Evolutionary conservation across 64 coral and sea anemone genomes (phyloP).

Genomic region (Porites australiensis): DNA sequence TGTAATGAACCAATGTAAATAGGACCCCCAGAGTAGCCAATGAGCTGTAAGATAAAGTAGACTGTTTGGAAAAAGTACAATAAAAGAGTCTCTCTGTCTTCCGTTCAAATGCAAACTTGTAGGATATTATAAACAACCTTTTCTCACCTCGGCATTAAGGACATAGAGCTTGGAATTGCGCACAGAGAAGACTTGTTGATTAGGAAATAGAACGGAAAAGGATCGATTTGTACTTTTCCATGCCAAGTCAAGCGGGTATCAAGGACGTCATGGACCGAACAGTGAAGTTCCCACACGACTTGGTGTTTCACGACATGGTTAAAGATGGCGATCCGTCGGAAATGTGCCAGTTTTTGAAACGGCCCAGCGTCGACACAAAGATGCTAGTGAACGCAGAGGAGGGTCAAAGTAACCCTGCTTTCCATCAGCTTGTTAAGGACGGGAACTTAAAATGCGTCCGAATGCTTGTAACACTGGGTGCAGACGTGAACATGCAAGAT

Average conservation of each 20-base stretch:
- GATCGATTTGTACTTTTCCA: not conserved
- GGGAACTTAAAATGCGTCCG: constrained; percentile 98
- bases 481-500: constrained; percentile 93
- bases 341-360: constrained; percentile 93
- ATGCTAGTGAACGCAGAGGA: constrained; percentile 79
- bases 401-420: constrained; percentile 58
- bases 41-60: constrained; percentile 29
- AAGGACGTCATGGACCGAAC: constrained; percentile 72
- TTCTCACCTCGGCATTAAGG: not conserved
- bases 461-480: constrained; percentile 88
- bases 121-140: constrained; percentile 14
- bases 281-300: constrained; percentile 94
- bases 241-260: not conserved
- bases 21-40: not conserved
- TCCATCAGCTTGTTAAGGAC: constrained; percentile 95
- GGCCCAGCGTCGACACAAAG: constrained; percentile 92
- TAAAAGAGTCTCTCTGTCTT: constrained; percentile 24
- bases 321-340: constrained; percentile 95
- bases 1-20: constrained; percentile 2
- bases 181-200: not conserved
- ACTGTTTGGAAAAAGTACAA: constrained; percentile 46
- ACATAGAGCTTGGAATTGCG: not conserved
- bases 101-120: constrained; percentile 49
- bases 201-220: not conserved
- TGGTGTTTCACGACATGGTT: constrained; percentile 97